Evolutionary conservation across 30 jellyfish, hydroid and myxozoan species (phyloP), one percentile per base, ranked within the genome.

Genomic region (Rhopilema esculentum): DNA sequence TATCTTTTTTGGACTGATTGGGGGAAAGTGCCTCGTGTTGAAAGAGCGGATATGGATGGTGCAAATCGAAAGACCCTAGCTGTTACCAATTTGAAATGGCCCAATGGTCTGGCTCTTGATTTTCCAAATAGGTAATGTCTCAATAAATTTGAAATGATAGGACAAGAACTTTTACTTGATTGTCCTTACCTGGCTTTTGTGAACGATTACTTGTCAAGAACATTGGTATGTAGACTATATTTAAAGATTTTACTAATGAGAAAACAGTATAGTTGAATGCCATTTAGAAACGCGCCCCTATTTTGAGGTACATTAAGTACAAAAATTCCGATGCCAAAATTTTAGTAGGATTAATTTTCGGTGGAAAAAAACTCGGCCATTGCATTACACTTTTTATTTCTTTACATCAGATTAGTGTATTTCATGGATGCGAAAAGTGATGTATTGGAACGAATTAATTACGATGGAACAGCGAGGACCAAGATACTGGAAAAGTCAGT

Each of bases 1-100:
- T 96, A 80, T 65, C 88, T 96, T 72, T 96, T 96, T 62, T 96
- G 99, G 99, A 86, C 99, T 12, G 99, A 96, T 88, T 96, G 99
- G 99, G 99, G 99, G 0, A 87, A 78, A 70, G 29, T 6, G 6
- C 95, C 98, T 24, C 92, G 95, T 9, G 77, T 96, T 52, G 98
- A 86, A 68, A 75, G 99, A 29, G 97, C 98, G 27, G 97, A 96
- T 67, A 96, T 96, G 99, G 98, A 96, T 79, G 99, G 99, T 19
- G 52, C 40, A 6, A 90, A 88, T 51, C 72, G 97, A 61, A 84
- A n/a, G 30, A 83, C 67, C 28, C 90, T 96, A 32, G 90, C 92
- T 16, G 27, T 40, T 22, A 72, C 66, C 64, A 83, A 91, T n/a
- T 78, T 96, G 28, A 85, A 20, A 23, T 96, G 99, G 99, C 99